phyloP scores from a whole-genome alignment of 2,113 vertebrate species.

The Mohoua ochrocephala region DNA sequence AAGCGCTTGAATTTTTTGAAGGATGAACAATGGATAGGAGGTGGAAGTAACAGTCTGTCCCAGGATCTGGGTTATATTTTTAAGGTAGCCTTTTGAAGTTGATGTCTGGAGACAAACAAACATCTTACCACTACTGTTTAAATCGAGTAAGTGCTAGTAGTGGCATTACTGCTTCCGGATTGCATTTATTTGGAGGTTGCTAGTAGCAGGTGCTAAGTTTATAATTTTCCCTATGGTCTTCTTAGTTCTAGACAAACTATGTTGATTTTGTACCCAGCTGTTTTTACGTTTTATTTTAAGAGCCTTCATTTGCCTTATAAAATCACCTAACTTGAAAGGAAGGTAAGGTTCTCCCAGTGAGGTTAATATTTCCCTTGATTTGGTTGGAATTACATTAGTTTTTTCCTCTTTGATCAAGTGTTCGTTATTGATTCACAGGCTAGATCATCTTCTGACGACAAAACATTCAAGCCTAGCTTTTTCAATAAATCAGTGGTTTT shows the following conservation, averaged over 20 bases:
- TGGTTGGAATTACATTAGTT: not conserved
- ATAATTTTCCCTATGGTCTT: slow-evolving; percentile 35
- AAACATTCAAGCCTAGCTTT: not conserved
- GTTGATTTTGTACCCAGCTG: not conserved
- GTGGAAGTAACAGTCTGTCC: not conserved
- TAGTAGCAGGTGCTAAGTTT: slow-evolving; percentile 64
- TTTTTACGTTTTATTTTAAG: slow-evolving; percentile 26
- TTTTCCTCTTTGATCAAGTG: not conserved
- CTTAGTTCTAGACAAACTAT: not conserved
- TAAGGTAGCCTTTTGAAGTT: not conserved
- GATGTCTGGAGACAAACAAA: not conserved
- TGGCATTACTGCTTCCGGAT: not conserved
- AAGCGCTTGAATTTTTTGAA: not conserved
- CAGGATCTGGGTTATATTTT: not conserved
- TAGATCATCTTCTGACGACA: not conserved
- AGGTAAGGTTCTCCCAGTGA: not conserved
- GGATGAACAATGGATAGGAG: not conserved
- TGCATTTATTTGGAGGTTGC: not conserved
- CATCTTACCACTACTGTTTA: not conserved
- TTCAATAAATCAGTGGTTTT: not conserved
- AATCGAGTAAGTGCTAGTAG: not conserved
- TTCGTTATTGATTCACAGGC: not conserved
- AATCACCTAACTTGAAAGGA: slow-evolving; percentile 20
- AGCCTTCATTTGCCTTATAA: slow-evolving; percentile 12
- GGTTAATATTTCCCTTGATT: not conserved